phyloP scores from a whole-genome alignment of 2,888 invertebrate species.

The Dryocosmus kuriphilus region DNA sequence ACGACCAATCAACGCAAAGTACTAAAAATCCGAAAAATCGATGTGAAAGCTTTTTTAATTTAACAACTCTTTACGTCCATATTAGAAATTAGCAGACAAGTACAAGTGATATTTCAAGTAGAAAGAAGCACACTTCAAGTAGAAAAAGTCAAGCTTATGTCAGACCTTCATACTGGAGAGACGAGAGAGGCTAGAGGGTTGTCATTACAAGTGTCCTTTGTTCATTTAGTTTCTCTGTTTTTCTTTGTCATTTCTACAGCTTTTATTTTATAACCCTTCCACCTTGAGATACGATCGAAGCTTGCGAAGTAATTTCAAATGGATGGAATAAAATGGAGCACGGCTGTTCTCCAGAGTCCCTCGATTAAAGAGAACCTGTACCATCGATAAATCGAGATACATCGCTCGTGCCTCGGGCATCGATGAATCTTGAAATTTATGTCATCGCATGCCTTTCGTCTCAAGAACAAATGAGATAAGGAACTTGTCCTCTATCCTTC shows the following conservation, averaged over 20 bases:
- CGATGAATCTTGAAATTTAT: conserved; percentile 34
- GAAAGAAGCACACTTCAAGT: background rate
- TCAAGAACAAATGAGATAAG: conserved; percentile 34
- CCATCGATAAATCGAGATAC: conserved; percentile 37
- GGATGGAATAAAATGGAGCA: conserved; percentile 48
- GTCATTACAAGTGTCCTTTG: background rate
- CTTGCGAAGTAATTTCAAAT: conserved; percentile 49
- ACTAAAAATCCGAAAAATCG: too few species aligned
- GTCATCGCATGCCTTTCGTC: conserved; percentile 27
- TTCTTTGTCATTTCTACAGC: conserved; percentile 28
- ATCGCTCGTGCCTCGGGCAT: conserved; percentile 25
- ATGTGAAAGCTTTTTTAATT: too few species aligned
- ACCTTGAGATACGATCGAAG: conserved; percentile 53
- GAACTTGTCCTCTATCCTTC: conserved; percentile 5
- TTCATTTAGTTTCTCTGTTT: conserved; percentile 36
- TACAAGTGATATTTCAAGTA: background rate
- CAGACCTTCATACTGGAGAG: background rate
- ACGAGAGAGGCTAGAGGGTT: background rate
- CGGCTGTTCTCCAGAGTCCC: conserved; percentile 16
- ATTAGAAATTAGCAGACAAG: background rate
- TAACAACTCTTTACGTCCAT: too few species aligned
- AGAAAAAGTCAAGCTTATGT: conserved; percentile 8
- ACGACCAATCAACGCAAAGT: too few species aligned
- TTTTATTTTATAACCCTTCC: conserved; percentile 50
- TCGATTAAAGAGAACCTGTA: conserved; percentile 25